A percentile compares a stretch with the other conserved stretches of the same genome.
phyloP scores from a whole-genome alignment of 2,888 invertebrate genomes.

The Ochropleura leucogaster region DNA sequence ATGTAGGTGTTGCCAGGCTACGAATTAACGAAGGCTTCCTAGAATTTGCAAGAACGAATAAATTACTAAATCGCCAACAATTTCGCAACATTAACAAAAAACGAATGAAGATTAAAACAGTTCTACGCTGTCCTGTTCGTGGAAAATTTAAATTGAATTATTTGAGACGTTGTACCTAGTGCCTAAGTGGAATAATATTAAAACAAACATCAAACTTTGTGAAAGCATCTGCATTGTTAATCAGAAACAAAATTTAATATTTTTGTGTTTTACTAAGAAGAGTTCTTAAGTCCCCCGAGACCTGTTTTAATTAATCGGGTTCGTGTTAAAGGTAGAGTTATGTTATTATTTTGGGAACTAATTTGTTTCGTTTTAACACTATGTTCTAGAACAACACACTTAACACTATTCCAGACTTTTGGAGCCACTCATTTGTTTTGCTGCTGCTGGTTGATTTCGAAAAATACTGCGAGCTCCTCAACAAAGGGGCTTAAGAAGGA shows the following conservation, averaged over 20 bases:
- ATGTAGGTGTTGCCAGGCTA: background rate
- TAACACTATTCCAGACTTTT: background rate
- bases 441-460: no score
- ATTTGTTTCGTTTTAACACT: background rate
- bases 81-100: constrained; percentile 20
- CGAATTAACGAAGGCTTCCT: background rate
- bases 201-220: constrained; percentile 61
- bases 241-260: constrained; percentile 55
- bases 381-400: no score
- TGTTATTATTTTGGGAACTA: background rate
- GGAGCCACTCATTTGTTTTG: no score
- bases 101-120: constrained; percentile 39
- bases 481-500: no score
- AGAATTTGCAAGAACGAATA: constrained; percentile 1
- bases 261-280: constrained; percentile 33
- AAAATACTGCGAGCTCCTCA: no score
- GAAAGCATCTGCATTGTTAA: constrained; percentile 61
- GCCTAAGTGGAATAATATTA: constrained; percentile 63
- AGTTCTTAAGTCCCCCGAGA: constrained; percentile 4
- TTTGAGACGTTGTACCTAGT: constrained; percentile 48
- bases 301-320: constrained; percentile 34
- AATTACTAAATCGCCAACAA: constrained; percentile 4
- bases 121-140: constrained; percentile 34
- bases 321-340: constrained; percentile 10
- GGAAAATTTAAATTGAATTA: constrained; percentile 56